These are phyloP conservation scores for Trichoplusia ni DNA, from an alignment of 1,140 invertebrate species.

Conservation along the genomic window DNA sequence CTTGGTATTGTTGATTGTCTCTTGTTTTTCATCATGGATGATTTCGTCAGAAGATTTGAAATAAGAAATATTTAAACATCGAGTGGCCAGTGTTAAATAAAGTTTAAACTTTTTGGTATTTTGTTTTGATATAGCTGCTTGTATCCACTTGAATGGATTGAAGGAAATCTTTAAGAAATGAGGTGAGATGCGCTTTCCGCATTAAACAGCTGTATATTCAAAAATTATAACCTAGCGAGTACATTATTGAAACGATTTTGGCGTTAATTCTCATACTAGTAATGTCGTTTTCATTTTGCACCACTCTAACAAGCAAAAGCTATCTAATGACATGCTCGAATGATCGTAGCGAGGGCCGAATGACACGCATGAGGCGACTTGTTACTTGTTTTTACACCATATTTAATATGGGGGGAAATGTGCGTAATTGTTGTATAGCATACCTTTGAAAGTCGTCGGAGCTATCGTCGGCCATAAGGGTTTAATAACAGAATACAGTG, in stretches of 20 bases:
- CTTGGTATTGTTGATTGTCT: too few relatives aligned
- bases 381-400: slow-evolving; percentile 55
- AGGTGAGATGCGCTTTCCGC: neutral
- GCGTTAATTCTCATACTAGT: slow-evolving; percentile 29
- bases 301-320: slow-evolving; percentile 38
- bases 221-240: slow-evolving; percentile 16
- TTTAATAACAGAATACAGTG: slow-evolving; percentile 49
- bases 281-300: slow-evolving; percentile 39
- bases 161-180: too few relatives aligned
- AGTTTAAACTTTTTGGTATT: too few relatives aligned
- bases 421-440: slow-evolving; percentile 48
- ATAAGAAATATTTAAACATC: too few relatives aligned
- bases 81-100: too few relatives aligned
- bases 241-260: slow-evolving; percentile 34
- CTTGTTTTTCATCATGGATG: too few relatives aligned
- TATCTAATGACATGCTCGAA: slow-evolving; percentile 52
- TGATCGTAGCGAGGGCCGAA: slow-evolving; percentile 50
- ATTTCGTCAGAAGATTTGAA: too few relatives aligned
- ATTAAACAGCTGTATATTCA: neutral
- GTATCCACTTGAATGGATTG: too few relatives aligned
- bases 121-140: too few relatives aligned
- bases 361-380: slow-evolving; percentile 57
- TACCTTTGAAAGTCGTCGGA: slow-evolving; percentile 37
- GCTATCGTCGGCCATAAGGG: slow-evolving; percentile 38
- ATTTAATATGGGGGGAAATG: slow-evolving; percentile 58